Evolutionary conservation across 2,888 invertebrate genomes (phyloP), one percentile per base, ranked within the genome.

Genomic region (Ellobium chinense): DNA sequence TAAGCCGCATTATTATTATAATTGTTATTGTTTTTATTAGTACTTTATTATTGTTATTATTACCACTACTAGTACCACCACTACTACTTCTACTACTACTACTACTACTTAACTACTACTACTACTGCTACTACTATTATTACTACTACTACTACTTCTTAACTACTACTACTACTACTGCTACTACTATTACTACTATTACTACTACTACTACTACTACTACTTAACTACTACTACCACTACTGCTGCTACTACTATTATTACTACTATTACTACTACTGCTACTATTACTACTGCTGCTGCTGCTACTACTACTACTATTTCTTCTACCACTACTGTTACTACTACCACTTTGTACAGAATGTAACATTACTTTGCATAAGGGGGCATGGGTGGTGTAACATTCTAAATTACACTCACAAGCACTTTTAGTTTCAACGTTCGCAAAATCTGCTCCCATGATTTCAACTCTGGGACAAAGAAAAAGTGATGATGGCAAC

Each of bases 261-360:
- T 54, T 70, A 70, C 70, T 46, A 70, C 70, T 70, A 70, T 54
- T 70, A 27, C 70, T 70, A 54, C 54, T 70, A 54, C 70, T 70
- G 27, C 54, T 70, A 70, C 70, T 70, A 70, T 54, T 70, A 70
- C 70, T 70, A 70, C 54, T 70, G 24, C 70, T 70, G 46, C 54
- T 70, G 46, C 70, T 70, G 46, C 70, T 70, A 54, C 70, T 70
- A 54, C 70, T 70, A 54, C 29, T 70, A 70, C 70, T 70, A 70
- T 7, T 70, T 46, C 46, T 70, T n/a, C 70, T 70, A 54, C 70
- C 46, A 54, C 54, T 54, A 54, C 70, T 70, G 27, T 27, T 70
- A 70, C 70, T 29, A 70, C 70, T 70, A 70, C 70, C 39, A 37
- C 70, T 70, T n/a, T n/a, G n/a, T n/a, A n/a, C n/a, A n/a, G n/a